Conservation (phyloP, 2,113 vertebrate genomes). For the Fregetta grallaria region DNA sequence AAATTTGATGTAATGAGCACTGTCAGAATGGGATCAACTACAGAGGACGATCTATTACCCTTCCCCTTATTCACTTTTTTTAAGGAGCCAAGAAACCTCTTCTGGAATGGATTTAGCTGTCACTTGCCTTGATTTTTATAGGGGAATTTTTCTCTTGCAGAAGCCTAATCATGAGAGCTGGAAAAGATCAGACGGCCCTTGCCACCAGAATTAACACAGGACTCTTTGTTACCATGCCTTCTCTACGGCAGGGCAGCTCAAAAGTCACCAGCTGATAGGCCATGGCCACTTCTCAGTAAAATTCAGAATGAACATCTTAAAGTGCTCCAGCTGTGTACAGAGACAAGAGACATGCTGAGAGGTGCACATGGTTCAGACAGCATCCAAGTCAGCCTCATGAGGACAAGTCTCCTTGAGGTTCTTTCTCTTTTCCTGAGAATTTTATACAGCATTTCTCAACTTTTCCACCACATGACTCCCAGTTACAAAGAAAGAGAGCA, state of each 20-base stretch:
- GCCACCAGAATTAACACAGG: neutral
- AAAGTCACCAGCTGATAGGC: neutral
- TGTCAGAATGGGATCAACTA: constrained; percentile 4
- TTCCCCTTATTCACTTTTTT: neutral
- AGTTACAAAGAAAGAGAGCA: too few relatives aligned
- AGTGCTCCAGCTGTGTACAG: neutral
- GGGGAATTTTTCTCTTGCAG: neutral
- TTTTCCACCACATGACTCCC: neutral
- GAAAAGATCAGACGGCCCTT: neutral
- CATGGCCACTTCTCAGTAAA: neutral
- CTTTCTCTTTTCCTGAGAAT: neutral
- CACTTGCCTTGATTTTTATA: neutral
- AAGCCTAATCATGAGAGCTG: neutral
- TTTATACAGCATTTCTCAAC: neutral
- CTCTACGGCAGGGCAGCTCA: neutral
- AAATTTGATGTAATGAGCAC: neutral
- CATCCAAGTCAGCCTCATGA: neutral
- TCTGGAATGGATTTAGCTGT: neutral
- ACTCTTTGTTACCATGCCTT: fast-evolving
- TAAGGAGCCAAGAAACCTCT: neutral
- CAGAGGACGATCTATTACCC: neutral
- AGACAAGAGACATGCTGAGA: neutral
- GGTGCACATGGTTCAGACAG: neutral
- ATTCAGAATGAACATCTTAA: neutral
- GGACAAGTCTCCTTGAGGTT: neutral